Evolutionary conservation across 2,888 invertebrate species (phyloP), one percentile per base, ranked within the genome.

Genomic region (Poecilus cupreus): DNA sequence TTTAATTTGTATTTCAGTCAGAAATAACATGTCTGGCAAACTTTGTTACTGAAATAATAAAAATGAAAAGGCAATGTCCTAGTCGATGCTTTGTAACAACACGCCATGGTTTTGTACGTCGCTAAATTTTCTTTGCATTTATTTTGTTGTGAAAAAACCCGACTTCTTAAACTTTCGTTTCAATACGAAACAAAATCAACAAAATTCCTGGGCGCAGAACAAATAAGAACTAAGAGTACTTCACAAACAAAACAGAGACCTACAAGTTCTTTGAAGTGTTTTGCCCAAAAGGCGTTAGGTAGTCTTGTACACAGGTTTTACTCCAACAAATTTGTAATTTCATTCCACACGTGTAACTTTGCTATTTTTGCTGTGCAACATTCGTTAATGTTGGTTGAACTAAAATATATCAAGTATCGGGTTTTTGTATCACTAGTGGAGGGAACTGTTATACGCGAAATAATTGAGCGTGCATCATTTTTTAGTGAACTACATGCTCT

Each of bases 201-300:
- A 60, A 60, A 60, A 60, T 24, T 13, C 13, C 60, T 60, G 13
- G 26, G 60, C 26, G 26, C 43, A 0, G 13, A 43, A 11, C 60
- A 60, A 60, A 60, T 60, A 60, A 60, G 26, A 26, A 60, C 60
- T 11, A 54, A 54, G 22, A 10, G 54, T 22, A 20, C 54, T 54
- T 54, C 54, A 22, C 54, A 54, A 60, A 60, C 60, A 60, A 60
- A 54, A 54, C 20, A 26, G 60, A 60, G 60, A 24, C 60, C n/a
- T 18, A 13, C 18, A 60, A 60, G 5, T 60, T 60, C 60, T 60
- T 60, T 60, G 60, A 24, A 54, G 54, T 13, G 24, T 26, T 60
- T 60, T 60, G 60, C 60, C 60, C 60, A 60, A 60, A 60, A 60
- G 60, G 60, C 60, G 60, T 26, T 60, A 26, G 60, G n/a, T 60